These are phyloP conservation scores for Ondatra zibethicus DNA, from an alignment of 2,113 vertebrate species.

Conservation along the genomic window DNA sequence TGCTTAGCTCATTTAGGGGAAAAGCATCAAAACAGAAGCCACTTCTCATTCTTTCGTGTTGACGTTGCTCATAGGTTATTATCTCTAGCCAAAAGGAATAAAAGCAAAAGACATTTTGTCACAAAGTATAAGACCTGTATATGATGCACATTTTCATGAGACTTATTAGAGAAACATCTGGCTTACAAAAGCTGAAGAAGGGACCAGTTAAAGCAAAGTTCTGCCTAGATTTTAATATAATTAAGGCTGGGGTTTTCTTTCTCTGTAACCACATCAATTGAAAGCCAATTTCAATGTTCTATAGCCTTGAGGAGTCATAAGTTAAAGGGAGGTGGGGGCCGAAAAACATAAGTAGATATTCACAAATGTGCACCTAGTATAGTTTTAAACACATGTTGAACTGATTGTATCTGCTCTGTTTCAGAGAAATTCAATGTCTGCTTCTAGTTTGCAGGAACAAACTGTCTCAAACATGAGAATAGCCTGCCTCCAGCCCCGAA, in stretches of 20 bases:
- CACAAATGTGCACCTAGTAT: conserved; percentile 58
- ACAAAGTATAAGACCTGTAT: conserved; percentile 26
- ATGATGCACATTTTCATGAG: conserved; percentile 51
- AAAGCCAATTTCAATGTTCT: conserved; percentile 57
- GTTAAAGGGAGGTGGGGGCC: conserved; percentile 11
- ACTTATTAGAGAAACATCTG: conserved; percentile 58
- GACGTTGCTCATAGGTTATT: conserved; percentile 50
- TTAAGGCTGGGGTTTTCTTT: conserved; percentile 50
- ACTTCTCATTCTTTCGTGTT: conserved; percentile 49
- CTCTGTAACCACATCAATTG: conserved; percentile 64
- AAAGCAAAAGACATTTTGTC: conserved; percentile 37
- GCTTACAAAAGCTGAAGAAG: conserved; percentile 65
- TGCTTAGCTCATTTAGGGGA: conserved; percentile 59
- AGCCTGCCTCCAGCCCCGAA: neutral
- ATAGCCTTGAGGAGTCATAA: conserved; percentile 64
- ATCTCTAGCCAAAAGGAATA: conserved; percentile 33
- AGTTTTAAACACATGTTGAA: conserved; percentile 44
- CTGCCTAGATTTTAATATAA: conserved; percentile 71
- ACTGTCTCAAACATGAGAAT: neutral
- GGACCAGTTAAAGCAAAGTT: conserved; percentile 66
- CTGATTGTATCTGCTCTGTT: conserved; percentile 62
- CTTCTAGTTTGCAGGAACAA: conserved; percentile 64
- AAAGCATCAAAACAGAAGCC: conserved; percentile 70
- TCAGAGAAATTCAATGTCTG: conserved; percentile 59
- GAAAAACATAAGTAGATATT: conserved; percentile 66